A percentile compares a stretch with the other conserved stretches of the same genome.
These are phyloP conservation scores for Lepidiolamprologus cunningtoni DNA, from an alignment of 2,113 vertebrate species.

Conservation along the genomic window DNA sequence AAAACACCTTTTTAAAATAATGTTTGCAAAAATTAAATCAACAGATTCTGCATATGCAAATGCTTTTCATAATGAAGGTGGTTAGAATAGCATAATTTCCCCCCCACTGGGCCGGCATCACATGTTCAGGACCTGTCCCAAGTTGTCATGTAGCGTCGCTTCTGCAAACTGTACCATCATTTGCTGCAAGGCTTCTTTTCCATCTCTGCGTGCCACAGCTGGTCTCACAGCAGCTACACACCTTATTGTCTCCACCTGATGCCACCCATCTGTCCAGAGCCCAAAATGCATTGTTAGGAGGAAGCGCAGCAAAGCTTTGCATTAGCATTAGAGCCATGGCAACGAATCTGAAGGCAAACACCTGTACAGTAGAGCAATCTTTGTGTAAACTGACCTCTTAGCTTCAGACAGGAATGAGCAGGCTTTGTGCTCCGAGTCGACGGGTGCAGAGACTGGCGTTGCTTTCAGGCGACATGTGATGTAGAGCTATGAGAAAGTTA, in stretches of 20 bases:
- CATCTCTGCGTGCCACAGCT: conserved; percentile 11
- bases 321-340: background rate
- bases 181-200: background rate
- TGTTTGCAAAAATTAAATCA: background rate
- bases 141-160: background rate
- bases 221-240: conserved; percentile 64
- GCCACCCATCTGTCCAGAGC: conserved; percentile 59
- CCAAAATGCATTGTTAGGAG: background rate
- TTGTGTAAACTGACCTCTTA: conserved; percentile 24
- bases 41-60: background rate
- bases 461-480: conserved; percentile 60
- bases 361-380: background rate
- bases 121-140: background rate
- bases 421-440: conserved; percentile 48
- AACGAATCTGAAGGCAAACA: background rate
- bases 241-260: conserved; percentile 56
- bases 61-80: background rate
- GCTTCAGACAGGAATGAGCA: conserved; percentile 54
- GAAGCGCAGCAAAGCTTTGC: background rate
- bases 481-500: conserved; percentile 18
- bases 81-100: background rate
- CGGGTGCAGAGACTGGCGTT: background rate
- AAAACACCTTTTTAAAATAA: background rate
- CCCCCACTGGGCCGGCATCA: background rate
- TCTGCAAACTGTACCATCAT: conserved; percentile 20